These are phyloP conservation scores for Teinopalpus imperialis DNA, from an alignment of 2,888 invertebrate genomes.

Conservation along the genomic window DNA sequence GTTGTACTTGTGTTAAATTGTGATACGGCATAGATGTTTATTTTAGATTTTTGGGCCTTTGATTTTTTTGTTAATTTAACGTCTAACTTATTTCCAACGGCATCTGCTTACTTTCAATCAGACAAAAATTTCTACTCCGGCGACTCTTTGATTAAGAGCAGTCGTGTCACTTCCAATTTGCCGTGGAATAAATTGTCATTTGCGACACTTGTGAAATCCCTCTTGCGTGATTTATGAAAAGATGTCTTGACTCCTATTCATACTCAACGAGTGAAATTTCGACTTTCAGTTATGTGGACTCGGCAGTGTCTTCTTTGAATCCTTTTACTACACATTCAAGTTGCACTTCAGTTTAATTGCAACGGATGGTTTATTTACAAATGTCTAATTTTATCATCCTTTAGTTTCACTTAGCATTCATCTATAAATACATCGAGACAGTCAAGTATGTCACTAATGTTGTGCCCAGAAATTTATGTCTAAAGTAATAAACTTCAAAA, in stretches of 20 bases:
- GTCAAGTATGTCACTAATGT: conserved; percentile 58
- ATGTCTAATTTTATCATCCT: conserved; percentile 48
- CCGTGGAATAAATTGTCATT: conserved; percentile 50
- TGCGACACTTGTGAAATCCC: conserved; percentile 43
- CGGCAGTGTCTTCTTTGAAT: conserved; percentile 9
- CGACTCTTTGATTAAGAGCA: conserved; percentile 50
- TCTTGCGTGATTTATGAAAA: conserved; percentile 42
- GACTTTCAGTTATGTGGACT: conserved; percentile 25
- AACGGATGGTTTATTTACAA: conserved; percentile 53
- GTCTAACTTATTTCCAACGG: conserved; percentile 6
- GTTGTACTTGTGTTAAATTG: conserved; percentile 11
- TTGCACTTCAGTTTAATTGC: conserved; percentile 40
- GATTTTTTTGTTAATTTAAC: neutral
- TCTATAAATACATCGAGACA: conserved; percentile 60
- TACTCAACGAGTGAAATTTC: conserved; percentile 36
- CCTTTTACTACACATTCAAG: conserved; percentile 10
- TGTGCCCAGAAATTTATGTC: conserved; percentile 33
- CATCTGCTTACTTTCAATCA: conserved; percentile 32
- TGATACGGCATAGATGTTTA: neutral
- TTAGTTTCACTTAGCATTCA: conserved; percentile 42
- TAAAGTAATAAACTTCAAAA: conserved; percentile 2
- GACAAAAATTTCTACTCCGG: conserved; percentile 43
- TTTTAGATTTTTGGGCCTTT: neutral
- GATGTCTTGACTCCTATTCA: conserved; percentile 35
- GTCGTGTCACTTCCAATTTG: conserved; percentile 54